Evolutionary conservation across 2,113 vertebrate genomes (phyloP).

Genomic region (Emydura subglobosa): DNA sequence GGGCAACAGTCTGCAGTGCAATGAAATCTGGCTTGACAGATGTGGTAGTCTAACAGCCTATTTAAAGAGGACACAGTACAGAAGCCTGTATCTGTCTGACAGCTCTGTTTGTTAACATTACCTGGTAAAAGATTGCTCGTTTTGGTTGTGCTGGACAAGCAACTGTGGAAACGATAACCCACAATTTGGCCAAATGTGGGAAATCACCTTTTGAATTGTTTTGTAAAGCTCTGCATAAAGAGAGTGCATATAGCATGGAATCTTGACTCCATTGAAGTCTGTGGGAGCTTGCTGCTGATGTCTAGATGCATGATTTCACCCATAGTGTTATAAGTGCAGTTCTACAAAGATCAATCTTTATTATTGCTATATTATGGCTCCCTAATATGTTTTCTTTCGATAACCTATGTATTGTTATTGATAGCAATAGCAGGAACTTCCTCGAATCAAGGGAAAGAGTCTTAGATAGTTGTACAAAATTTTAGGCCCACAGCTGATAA

Average conservation of each 20-base stretch:
- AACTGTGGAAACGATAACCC: neutral
- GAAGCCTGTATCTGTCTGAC: neutral
- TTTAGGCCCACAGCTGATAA: neutral
- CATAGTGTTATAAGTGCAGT: neutral
- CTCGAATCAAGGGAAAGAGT: neutral
- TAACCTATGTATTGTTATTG: neutral
- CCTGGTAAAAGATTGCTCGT: neutral
- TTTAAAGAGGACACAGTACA: neutral
- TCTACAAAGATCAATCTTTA: neutral
- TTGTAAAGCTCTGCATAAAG: neutral
- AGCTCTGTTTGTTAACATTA: neutral
- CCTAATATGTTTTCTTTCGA: neutral
- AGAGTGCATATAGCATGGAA: neutral
- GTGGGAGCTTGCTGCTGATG: neutral
- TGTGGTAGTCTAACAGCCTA: neutral
- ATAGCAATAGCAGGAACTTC: neutral
- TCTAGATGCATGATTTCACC: neutral
- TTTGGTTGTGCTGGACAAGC: neutral
- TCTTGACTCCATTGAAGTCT: neutral
- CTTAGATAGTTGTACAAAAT: neutral
- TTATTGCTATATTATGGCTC: neutral
- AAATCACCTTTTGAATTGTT: neutral
- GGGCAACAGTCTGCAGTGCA: neutral
- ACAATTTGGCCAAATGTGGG: neutral
- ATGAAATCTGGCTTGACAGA: slow-evolving; percentile 7